Evolutionary conservation across 2,888 invertebrate species (phyloP), one percentile per base, ranked within the genome.

Genomic region (Disparrhopalites patrizii): DNA sequence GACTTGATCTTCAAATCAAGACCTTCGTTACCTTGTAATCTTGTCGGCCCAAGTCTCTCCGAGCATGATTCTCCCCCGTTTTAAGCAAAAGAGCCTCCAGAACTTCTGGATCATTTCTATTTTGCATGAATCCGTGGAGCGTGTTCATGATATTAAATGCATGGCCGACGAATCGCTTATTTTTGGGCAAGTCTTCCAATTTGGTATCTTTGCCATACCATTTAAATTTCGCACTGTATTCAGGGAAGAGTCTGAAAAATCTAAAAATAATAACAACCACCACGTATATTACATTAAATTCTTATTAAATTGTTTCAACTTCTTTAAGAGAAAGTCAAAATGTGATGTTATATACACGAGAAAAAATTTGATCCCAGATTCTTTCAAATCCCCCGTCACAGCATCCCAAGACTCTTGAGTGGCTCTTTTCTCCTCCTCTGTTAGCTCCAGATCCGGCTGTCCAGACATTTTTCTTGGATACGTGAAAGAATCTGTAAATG

Each of bases 11-110:
- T n/a, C n/a, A n/a, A n/a, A n/a, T n/a, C n/a, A n/a, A n/a, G n/a
- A n/a, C n/a, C n/a, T n/a, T n/a, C n/a, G n/a, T n/a, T n/a, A 66
- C 61, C 47, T 43, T 15, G 38, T 62, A 66, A 47, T 66, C 61
- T 4, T 50, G 4, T 10, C 13, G 33, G 7, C 5, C 28, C 13
- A 66, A 28, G 10, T 43, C 56, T 4, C 61, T 52, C 13, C 28
- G 61, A 2, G 33, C 43, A 50, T 66, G 66, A 38, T 66, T 66
- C 33, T 61, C 23, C 27, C 66, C 66, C 15, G 54, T 66, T 50
- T 61, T 66, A 2, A 61, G 13, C 4, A 62, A 31, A 8, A 66
- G 38, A 8, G 55, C 66, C 1, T 23, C 38, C 2, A 66, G 31
- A 4, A 66, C 27, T 4, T 62, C 61, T 20, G 54, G 23, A 28